These are phyloP conservation scores for Halcyon malimbica DNA, from an alignment of 2,113 vertebrate species.

Conservation along the genomic window DNA sequence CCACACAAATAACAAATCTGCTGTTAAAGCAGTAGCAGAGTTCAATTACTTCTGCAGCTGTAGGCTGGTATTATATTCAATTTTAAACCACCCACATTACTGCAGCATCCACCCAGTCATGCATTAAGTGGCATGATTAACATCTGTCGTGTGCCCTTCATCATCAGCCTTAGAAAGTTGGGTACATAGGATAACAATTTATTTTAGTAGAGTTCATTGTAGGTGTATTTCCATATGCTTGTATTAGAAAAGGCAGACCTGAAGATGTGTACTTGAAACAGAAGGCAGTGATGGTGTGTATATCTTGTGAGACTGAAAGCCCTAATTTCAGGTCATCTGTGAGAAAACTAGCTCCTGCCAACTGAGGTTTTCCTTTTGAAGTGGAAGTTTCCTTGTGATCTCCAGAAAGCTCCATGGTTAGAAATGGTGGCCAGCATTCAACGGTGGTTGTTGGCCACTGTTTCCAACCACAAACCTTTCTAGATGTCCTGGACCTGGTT, in stretches of 20 bases:
- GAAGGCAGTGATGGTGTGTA: neutral
- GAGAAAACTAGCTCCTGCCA: neutral
- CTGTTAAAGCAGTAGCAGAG: neutral
- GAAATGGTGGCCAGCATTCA: neutral
- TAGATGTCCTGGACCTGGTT: neutral
- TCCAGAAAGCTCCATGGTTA: neutral
- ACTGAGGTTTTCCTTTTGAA: neutral
- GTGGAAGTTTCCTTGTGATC: neutral
- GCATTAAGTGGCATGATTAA: neutral
- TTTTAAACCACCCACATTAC: constrained; percentile 3
- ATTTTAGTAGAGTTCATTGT: neutral
- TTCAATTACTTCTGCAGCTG: constrained; percentile 5
- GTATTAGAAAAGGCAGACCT: neutral
- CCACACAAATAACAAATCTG: neutral
- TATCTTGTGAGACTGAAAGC: neutral
- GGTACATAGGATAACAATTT: neutral
- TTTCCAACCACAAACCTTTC: neutral
- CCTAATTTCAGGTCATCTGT: neutral
- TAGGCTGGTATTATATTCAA: neutral
- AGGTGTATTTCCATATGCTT: neutral
- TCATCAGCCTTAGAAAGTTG: neutral
- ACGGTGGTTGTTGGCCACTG: rapidly evolving
- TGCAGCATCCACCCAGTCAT: neutral
- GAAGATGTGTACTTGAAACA: neutral
- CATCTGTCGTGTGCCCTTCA: neutral